Evolutionary conservation across 35 echinoderm and acorn worm genomes (phyloP), one percentile per base, ranked within the genome.

Genomic region (Ophiothrix spiculata): DNA sequence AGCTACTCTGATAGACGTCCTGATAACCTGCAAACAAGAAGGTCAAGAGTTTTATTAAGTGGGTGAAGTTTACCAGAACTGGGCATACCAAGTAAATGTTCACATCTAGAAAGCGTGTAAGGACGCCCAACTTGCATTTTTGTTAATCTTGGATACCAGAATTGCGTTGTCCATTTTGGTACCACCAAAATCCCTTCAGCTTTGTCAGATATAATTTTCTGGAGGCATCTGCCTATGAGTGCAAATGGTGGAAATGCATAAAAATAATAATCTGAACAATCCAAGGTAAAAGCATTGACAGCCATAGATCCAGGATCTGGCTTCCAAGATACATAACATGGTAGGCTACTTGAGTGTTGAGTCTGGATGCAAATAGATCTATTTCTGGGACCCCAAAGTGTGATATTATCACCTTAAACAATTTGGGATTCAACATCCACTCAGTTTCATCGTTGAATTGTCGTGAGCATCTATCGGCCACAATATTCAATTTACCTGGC

Each of bases 281-380:
- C 35, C n/a, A 88, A 28, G 8, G 87, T 73, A 11, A 88, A 81
- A 14, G 87, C 87, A 81, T 88, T 76, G 16, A 88, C 78, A 75
- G 79, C 77, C 25, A 35, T 36, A 13, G 87, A 76, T 15, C 45
- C 40, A 69, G 87, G 87, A 35, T 88, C 87, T 39, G 87, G 87
- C 42, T 75, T 88, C 87, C 87, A 88, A 63, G 87, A 80, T 16
- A 88, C 78, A 38, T 81, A 81, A 28, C 85, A 35, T 35, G n/a
- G n/a, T n/a, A n/a, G n/a, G 21, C 31, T 41, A 79, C 0, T 78
- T 87, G 85, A 0, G 35, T 38, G 36, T 81, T 88, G 16, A 81
- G 25, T 39, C 87, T 60, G 34, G 77, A 81, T 28, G 87, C 77
- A 74, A 88, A 81, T 74, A 88, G 56, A 25, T 81, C 77, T 37